Percentiles rank a stretch among this genome's conserved stretches.
These are phyloP conservation scores for Dunckerocampus dactyliophorus DNA, from an alignment of 2,113 vertebrate genomes.

Conservation along the genomic window DNA sequence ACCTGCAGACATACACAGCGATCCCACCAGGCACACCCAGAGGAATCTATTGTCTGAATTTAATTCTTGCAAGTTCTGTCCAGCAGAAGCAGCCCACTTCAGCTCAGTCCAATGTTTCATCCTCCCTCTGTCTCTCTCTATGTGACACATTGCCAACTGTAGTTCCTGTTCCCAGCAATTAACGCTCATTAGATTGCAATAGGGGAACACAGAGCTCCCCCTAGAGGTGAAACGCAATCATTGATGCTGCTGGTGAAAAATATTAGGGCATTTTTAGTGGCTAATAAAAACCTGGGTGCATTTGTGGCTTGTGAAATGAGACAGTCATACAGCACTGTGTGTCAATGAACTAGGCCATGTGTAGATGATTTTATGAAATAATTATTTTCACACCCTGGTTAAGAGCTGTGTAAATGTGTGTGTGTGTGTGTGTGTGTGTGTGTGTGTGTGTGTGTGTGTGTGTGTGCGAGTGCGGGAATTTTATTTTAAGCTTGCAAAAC, in stretches of 20 bases:
- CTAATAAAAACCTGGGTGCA: constrained; percentile 32
- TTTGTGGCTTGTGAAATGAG: constrained; percentile 36
- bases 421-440: constrained; percentile 9
- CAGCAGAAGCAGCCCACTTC: constrained; percentile 45
- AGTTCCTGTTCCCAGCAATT: constrained; percentile 58
- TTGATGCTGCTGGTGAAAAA: constrained; percentile 26
- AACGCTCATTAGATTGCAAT: constrained; percentile 68
- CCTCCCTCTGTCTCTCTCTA: constrained; percentile 2
- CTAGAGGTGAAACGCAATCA: constrained; percentile 67
- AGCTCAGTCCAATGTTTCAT: constrained; percentile 17
- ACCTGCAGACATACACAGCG: constrained; percentile 35
- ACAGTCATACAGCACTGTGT: constrained; percentile 42
- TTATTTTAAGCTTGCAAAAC: constrained; percentile 33
- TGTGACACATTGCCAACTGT: constrained; percentile 14
- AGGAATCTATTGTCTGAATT: constrained; percentile 44
- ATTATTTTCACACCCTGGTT: constrained; percentile 22
- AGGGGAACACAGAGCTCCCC: constrained; percentile 72
- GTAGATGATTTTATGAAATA: constrained; percentile 38
- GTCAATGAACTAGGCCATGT: constrained; percentile 34
- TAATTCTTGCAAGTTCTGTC: constrained; percentile 47
- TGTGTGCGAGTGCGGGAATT: not conserved
- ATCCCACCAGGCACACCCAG: constrained; percentile 30
- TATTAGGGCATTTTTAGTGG: constrained; percentile 35
- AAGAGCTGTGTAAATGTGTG: constrained; percentile 10
- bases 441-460: constrained; percentile 12